Base-by-base conservation (phyloP, 2,888 invertebrate genomes). In the Blomia tropicalis region DNA sequence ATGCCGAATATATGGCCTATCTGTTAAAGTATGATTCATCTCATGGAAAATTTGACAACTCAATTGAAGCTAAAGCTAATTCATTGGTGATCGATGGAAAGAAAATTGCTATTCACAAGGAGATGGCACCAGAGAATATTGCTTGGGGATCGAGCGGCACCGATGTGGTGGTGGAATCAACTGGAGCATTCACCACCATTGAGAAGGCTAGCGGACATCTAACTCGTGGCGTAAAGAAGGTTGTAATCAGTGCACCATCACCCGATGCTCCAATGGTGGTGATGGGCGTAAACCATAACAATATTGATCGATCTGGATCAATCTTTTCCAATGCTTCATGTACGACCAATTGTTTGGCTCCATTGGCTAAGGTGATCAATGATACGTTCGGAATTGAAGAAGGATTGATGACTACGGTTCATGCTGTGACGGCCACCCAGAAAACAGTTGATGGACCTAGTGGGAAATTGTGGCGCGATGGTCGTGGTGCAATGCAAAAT, bases 251-350 rank as follows among this genome's bases (percentile, higher is more conserved):
- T 14, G 96, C 96, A 19, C 96, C 96, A 44, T 92, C 92, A 63
- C 88, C 91, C 69, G 96, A 98, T 75, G 95, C 95, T n/a, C 95
- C 95, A 23, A 98, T 95, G 95, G 96, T 88, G 71, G 96, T 98
- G 51, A 84, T 85, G 71, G 96, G 96, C 67, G 96, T 98, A 61
- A 98, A 96, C 77, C 81, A 91, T 68, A 85, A 89, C 1, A 77
- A 82, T 27, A 95, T 93, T 73, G 83, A 89, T 69, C 83, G 87
- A 64, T 79, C 80, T 62, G 81, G 80, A 78, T 84, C 85, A 73
- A 82, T 86, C 64, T 83, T 90, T 67, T 89, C 89, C 68, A 96
- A 95, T 73, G 96, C 96, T 54, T 95, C 93, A 23, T 96, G 96
- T 81, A 98, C 96, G 66, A 98, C 96, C 73, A 96, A 96, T 79